These are phyloP conservation scores for Halichoerus grypus DNA, from an alignment of 2,113 vertebrate species.

Conservation along the genomic window DNA sequence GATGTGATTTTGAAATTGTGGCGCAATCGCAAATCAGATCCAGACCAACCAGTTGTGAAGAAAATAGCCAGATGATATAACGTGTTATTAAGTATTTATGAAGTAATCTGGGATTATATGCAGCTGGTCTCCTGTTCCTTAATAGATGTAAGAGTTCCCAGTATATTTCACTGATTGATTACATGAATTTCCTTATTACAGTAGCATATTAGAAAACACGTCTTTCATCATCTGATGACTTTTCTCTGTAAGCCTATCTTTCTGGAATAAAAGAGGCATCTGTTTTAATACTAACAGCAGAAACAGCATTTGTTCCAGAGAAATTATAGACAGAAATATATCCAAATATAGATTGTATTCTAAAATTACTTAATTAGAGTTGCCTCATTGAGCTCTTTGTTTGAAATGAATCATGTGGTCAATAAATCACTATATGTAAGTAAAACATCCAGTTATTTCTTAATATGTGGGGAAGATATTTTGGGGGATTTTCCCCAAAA, in stretches of 20 bases:
- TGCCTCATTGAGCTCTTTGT: constrained; percentile 27
- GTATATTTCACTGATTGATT: constrained; percentile 77
- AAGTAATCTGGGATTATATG: constrained; percentile 74
- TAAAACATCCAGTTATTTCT: not conserved
- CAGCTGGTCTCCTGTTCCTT: constrained; percentile 74
- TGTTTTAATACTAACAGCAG: constrained; percentile 38
- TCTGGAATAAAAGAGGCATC: not conserved
- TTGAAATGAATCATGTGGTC: constrained; percentile 31
- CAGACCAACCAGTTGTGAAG: constrained; percentile 78
- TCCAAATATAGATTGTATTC: not conserved
- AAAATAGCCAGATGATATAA: constrained; percentile 81
- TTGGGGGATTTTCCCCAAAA: not conserved
- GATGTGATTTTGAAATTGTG: constrained; percentile 80
- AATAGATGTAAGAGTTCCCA: constrained; percentile 71
- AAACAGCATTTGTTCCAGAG: constrained; percentile 20
- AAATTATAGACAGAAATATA: constrained; percentile 17
- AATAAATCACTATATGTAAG: not conserved
- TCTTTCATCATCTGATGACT: constrained; percentile 64
- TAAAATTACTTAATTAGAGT: constrained; percentile 41
- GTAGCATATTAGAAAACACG: constrained; percentile 54
- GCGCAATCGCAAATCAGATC: constrained; percentile 77
- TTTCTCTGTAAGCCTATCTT: constrained; percentile 48
- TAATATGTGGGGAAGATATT: not conserved
- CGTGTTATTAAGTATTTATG: constrained; percentile 85
- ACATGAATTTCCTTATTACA: constrained; percentile 71